Conservation (phyloP, 2,797 vertebrate genomes). For the Lacerta bilineata region DNA sequence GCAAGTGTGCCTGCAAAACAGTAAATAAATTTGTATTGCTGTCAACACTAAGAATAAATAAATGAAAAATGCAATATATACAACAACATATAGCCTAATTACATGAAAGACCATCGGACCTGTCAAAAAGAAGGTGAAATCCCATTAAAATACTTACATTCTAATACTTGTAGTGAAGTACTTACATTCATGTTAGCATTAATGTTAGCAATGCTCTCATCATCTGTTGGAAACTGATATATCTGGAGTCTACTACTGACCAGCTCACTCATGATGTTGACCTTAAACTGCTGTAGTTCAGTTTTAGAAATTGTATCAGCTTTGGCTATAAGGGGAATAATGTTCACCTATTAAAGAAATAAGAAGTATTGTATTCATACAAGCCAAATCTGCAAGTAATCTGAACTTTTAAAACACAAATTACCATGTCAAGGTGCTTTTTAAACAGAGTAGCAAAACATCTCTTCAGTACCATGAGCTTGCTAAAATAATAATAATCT, state of each 20-base stretch:
- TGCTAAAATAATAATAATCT: too few relatives aligned
- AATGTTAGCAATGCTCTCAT: constrained; percentile 90
- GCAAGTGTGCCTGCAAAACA: constrained; percentile 87
- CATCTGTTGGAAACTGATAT: constrained; percentile 95
- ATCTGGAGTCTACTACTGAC: constrained; percentile 92
- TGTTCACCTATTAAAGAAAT: constrained; percentile 88
- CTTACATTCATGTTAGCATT: constrained; percentile 95
- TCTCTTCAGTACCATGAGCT: not conserved
- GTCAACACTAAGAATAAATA: not conserved
- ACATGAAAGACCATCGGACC: not conserved
- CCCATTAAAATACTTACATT: not conserved
- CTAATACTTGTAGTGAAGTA: constrained; percentile 21
- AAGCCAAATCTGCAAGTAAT: not conserved
- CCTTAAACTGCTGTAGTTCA: constrained; percentile 95
- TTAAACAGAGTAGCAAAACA: not conserved
- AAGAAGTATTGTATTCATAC: constrained; percentile 8
- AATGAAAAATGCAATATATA: not conserved
- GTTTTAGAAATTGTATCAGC: constrained; percentile 95
- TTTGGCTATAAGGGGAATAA: constrained; percentile 97
- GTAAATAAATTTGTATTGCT: not conserved
- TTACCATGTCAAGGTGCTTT: not conserved
- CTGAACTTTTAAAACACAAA: not conserved
- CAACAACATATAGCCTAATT: not conserved
- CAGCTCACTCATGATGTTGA: constrained; percentile 94
- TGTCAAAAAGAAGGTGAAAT: not conserved